Percentiles rank a stretch among this genome's conserved stretches.
These are phyloP conservation scores for Calyptommatus sinebrachiatus DNA, from an alignment of 2,113 vertebrate genomes.

Conservation along the genomic window DNA sequence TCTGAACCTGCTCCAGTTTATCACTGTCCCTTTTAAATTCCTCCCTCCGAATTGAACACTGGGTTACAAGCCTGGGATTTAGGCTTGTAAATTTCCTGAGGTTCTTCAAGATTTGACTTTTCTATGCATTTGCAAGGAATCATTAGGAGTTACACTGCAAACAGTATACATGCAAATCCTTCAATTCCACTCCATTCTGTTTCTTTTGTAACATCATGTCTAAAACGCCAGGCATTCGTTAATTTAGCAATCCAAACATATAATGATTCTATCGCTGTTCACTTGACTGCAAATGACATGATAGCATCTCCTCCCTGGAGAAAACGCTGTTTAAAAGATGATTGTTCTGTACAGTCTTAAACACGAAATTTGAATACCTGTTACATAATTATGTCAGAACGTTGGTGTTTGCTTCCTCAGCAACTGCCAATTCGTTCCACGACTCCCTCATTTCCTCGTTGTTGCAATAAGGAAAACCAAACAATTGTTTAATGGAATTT, in stretches of 20 bases:
- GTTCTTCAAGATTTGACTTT: neutral
- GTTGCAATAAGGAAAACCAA: slow-evolving; percentile 20
- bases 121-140: neutral
- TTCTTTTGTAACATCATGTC: neutral
- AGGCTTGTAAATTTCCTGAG: neutral
- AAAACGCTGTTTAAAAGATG: neutral
- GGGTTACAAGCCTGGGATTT: too few relatives aligned
- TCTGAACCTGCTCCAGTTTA: too few relatives aligned
- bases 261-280: neutral
- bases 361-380: neutral
- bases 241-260: too few relatives aligned
- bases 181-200: neutral
- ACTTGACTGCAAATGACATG: neutral
- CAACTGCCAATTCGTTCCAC: neutral
- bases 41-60: too few relatives aligned
- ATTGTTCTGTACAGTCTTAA: neutral
- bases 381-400: neutral
- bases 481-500: slow-evolving; percentile 17
- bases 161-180: neutral
- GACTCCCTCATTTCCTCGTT: neutral
- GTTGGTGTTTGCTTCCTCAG: neutral
- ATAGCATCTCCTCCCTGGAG: neutral
- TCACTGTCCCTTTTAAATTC: too few relatives aligned
- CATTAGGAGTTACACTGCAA: neutral
- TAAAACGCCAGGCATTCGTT: neutral